A percentile compares a stretch with the other conserved stretches of the same genome.
Evolutionary conservation across 2,113 vertebrate genomes (phyloP).

Genomic region (crab-eating macaque (Macaca fascicularis)): DNA sequence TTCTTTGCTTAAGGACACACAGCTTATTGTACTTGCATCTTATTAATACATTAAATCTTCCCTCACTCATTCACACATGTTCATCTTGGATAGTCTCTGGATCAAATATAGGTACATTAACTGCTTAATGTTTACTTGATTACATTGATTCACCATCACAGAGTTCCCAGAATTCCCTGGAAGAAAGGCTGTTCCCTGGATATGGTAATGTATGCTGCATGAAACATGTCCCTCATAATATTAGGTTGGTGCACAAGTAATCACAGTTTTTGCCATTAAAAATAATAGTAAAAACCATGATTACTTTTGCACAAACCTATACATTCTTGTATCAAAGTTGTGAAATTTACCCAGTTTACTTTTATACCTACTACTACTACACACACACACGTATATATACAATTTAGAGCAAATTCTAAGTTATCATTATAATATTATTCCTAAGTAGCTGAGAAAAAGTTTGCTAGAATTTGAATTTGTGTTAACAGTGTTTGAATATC

Average conservation of each 20-base stretch:
- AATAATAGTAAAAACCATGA: too few species aligned
- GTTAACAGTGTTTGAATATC: neutral
- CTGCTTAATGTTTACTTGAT: constrained; percentile 9
- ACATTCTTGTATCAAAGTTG: neutral
- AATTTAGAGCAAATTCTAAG: neutral
- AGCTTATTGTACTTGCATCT: neutral
- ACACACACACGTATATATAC: too few species aligned
- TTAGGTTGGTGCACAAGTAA: too few species aligned
- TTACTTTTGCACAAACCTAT: too few species aligned
- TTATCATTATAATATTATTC: neutral
- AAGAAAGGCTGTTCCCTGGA: neutral
- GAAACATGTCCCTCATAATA: neutral
- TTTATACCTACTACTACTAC: neutral
- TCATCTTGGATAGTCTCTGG: neutral
- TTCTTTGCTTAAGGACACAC: neutral
- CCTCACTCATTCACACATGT: neutral
- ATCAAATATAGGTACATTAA: constrained; percentile 1
- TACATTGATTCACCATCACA: neutral
- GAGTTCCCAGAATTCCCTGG: neutral
- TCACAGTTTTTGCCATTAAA: too few species aligned
- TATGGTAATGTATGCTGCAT: neutral
- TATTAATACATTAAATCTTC: neutral
- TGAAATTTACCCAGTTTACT: neutral
- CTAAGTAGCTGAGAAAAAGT: neutral
- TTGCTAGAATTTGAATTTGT: neutral